Evolutionary conservation across 1,140 invertebrate genomes (phyloP).

Genomic region (Lepidurus couesii): DNA sequence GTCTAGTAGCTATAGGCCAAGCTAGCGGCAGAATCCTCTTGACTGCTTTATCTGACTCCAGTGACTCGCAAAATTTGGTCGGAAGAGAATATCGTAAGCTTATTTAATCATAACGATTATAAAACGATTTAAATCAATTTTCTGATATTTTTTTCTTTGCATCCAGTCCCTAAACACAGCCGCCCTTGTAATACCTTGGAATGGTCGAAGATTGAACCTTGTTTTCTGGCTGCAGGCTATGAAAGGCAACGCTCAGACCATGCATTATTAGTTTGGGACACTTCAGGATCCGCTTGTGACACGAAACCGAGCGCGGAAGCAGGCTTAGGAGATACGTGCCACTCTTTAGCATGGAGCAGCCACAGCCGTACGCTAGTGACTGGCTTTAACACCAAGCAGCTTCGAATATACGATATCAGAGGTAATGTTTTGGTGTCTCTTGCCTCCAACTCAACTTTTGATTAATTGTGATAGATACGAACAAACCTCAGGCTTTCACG

Average conservation of each 20-base stretch:
- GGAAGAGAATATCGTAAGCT: slow-evolving; percentile 70
- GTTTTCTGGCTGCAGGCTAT: slow-evolving; percentile 74
- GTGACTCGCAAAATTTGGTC: slow-evolving; percentile 59
- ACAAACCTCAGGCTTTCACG: slow-evolving; percentile 63
- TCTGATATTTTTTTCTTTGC: slow-evolving; percentile 40
- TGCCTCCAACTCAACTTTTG: slow-evolving; percentile 33
- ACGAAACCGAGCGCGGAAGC: slow-evolving; percentile 50
- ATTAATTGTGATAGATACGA: slow-evolving; percentile 54
- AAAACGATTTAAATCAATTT: slow-evolving; percentile 31
- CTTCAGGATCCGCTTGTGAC: slow-evolving; percentile 51
- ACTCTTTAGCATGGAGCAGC: slow-evolving; percentile 76
- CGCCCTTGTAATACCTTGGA: slow-evolving; percentile 78
- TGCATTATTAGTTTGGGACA: slow-evolving; percentile 73
- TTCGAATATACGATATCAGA: slow-evolving; percentile 86
- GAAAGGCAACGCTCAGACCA: slow-evolving; percentile 80
- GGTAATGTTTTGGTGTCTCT: slow-evolving; percentile 53
- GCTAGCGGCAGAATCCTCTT: slow-evolving; percentile 77
- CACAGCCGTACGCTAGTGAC: slow-evolving; percentile 66
- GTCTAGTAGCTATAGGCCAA: slow-evolving; percentile 72
- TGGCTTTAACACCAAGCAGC: slow-evolving; percentile 80
- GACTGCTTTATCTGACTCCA: slow-evolving; percentile 64
- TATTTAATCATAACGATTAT: background rate
- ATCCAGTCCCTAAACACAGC: slow-evolving; percentile 65
- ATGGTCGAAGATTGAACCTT: slow-evolving; percentile 80
- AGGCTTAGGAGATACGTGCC: slow-evolving; percentile 71